Evolutionary conservation across 2,797 vertebrate species (phyloP), one percentile per base, ranked within the genome.

Genomic region (Acanthiza pusilla): DNA sequence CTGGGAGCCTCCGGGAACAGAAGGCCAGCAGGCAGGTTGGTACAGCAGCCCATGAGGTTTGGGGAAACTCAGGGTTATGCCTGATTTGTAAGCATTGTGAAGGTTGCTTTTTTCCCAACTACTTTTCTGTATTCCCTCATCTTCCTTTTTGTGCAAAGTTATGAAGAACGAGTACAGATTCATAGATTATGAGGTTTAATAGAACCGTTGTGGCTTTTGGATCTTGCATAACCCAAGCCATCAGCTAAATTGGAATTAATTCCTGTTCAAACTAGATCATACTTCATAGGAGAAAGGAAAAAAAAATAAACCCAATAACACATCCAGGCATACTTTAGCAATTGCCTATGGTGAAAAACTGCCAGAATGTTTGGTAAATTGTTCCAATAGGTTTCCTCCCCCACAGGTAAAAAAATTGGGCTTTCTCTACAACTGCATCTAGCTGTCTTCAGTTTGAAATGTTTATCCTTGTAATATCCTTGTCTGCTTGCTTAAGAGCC

Each of bases 211-310:
- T 72, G 58, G 26, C 47, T 91, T 80, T 90, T 73, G 51, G 54
- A 78, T 90, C 70, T 89, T 88, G 66, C 23, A 60, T 84, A 76
- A 74, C 38, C 15, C 18, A 82, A 55, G 13, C 60, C 45, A 70
- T 66, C 66, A 91, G 32, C 32, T 84, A 77, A 92, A 85, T 4
- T 86, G 42, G 60, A 94, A 94, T 91, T 83, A 92, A 95, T 92
- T 89, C 85, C 40, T 86, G 20, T 40, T 92, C 70, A 92, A 88
- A 62, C 38, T 78, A 66, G 62, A 89, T 85, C 16, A 60, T 55
- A 50, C 23, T 68, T 85, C 62, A 45, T 50, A 88, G 48, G 48
- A 66, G 81, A 89, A 87, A 48, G 6, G 25, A 26, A 80, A 58
- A 32, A 32, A 26, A 42, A 22, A 36, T 32, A 76, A 95, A 81